A percentile compares a stretch with the other conserved stretches of the same genome.
Conservation (phyloP, 2,888 invertebrate species). For the Lordiphosa fenestrarum region DNA sequence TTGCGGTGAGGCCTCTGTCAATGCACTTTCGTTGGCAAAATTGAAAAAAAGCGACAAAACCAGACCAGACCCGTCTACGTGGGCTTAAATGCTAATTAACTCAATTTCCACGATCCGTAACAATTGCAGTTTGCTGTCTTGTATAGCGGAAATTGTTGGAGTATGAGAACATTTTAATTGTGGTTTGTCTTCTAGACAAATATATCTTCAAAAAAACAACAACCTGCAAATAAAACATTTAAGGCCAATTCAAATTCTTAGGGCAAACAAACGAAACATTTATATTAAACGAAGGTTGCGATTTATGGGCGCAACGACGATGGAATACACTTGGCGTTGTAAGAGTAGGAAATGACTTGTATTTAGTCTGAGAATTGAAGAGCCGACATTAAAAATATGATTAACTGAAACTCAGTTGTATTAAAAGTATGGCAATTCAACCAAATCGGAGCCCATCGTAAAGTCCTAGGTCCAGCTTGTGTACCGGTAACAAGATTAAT, state of each 20-base stretch:
- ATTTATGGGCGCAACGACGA: conserved; percentile 1
- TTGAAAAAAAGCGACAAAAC: conserved; percentile 12
- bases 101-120: conserved; percentile 70
- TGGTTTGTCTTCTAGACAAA: conserved; percentile 43
- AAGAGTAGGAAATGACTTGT: background rate
- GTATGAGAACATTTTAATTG: conserved; percentile 66
- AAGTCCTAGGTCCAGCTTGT: too few species aligned
- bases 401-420: too few species aligned
- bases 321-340: background rate
- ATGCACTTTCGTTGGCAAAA: conserved; percentile 33
- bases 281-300: background rate
- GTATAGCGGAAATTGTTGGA: conserved; percentile 49
- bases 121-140: conserved; percentile 36
- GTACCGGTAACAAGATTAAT: too few species aligned
- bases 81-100: conserved; percentile 64
- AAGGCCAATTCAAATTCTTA: conserved; percentile 51
- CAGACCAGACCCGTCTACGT: conserved; percentile 2
- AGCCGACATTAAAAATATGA: too few species aligned
- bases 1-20: conserved; percentile 40
- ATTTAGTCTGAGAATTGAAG: background rate
- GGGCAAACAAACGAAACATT: conserved; percentile 42
- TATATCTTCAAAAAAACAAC: conserved; percentile 6
- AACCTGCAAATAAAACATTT: conserved; percentile 16
- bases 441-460: too few species aligned
- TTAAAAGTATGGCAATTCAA: too few species aligned